Evolutionary conservation across 2,113 vertebrate species (phyloP).

Genomic region (Scomber colias): DNA sequence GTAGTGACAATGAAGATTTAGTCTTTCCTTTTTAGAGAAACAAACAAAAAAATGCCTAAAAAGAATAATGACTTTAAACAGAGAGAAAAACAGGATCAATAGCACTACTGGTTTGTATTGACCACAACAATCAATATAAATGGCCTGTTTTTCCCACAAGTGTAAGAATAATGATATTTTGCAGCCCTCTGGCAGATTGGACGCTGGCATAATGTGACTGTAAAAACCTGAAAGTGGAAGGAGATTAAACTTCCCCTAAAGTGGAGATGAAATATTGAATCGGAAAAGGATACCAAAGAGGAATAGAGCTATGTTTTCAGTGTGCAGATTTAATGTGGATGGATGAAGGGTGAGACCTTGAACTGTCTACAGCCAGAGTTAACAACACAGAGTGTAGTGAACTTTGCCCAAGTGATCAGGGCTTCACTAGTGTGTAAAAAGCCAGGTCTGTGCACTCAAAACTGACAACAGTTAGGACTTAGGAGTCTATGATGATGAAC

Average conservation of each 20-base stretch:
- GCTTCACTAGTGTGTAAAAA: background rate
- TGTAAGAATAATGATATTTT: conserved; percentile 76
- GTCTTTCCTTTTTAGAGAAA: conserved; percentile 21
- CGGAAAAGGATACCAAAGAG: conserved; percentile 17
- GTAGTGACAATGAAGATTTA: conserved; percentile 46
- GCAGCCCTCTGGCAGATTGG: conserved; percentile 60
- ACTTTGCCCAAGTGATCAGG: conserved; percentile 18
- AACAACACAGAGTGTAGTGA: conserved; percentile 21
- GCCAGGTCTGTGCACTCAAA: conserved; percentile 15
- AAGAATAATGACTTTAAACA: conserved; percentile 62
- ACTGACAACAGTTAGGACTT: conserved; percentile 42
- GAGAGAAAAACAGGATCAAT: conserved; percentile 69
- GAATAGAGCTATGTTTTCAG: conserved; percentile 1
- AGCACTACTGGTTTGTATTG: conserved; percentile 72
- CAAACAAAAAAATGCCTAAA: conserved; percentile 12
- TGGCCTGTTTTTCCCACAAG: conserved; percentile 69
- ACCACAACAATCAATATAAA: conserved; percentile 78
- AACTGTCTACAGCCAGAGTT: background rate
- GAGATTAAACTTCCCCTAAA: conserved; percentile 60
- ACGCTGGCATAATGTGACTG: conserved; percentile 62
- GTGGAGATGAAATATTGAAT: conserved; percentile 53
- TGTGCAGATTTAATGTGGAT: conserved; percentile 26
- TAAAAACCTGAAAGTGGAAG: conserved; percentile 62
- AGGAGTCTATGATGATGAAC: conserved; percentile 31
- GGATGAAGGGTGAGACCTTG: conserved; percentile 16